phyloP scores from a whole-genome alignment of 2,888 invertebrate genomes.

The Xanthia togata region DNA sequence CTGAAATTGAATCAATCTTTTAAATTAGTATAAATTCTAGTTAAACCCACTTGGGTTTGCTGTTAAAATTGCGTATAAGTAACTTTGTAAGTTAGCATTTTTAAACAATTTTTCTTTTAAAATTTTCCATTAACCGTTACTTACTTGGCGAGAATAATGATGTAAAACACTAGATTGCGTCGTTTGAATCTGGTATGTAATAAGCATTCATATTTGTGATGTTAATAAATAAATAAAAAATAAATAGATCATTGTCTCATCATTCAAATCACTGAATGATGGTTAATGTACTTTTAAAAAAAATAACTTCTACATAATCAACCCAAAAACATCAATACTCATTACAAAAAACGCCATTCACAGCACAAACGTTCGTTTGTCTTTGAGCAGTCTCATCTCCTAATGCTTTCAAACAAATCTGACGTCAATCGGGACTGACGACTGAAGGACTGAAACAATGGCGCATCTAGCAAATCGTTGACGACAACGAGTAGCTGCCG shows the following conservation, averaged over 20 bases:
- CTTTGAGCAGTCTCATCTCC: conserved; percentile 73
- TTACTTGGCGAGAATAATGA: background rate
- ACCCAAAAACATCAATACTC: conserved; percentile 14
- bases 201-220: background rate
- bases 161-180: background rate
- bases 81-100: background rate
- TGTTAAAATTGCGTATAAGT: background rate
- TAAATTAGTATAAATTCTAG: no score
- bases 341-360: conserved; percentile 41
- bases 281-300: background rate
- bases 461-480: conserved; percentile 81
- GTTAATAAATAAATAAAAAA: background rate
- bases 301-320: conserved; percentile 9
- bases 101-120: background rate
- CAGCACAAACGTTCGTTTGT: conserved; percentile 48
- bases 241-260: background rate
- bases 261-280: background rate
- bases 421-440: conserved; percentile 68
- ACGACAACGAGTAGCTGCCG: conserved; percentile 79
- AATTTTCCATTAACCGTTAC: background rate
- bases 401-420: conserved; percentile 81
- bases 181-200: background rate
- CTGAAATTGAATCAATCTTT: no score
- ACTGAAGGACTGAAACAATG: conserved; percentile 80
- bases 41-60: no score